Evolutionary conservation across 2,888 invertebrate genomes (phyloP).

Genomic region (Leptinotarsa rubiginosa): DNA sequence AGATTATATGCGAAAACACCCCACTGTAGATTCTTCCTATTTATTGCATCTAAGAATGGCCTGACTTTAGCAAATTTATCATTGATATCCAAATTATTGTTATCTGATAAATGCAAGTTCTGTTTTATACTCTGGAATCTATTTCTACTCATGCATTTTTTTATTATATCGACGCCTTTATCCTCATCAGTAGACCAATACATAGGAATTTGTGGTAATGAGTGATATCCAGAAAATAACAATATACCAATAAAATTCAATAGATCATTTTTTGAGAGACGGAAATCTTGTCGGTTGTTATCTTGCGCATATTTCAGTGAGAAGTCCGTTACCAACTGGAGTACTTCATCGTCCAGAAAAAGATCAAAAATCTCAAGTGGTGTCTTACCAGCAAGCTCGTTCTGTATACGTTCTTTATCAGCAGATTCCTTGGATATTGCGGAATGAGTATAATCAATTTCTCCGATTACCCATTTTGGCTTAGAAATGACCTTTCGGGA

Average conservation of each 20-base stretch:
- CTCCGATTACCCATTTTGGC: constrained; percentile 28
- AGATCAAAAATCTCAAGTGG: constrained; percentile 40
- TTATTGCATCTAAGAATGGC: constrained; percentile 49
- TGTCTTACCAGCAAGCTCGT: constrained; percentile 35
- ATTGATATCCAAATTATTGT: too few relatives aligned
- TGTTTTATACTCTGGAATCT: too few relatives aligned
- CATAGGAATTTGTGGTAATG: constrained; percentile 23
- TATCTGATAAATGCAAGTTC: too few relatives aligned
- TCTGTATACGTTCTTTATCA: constrained; percentile 31
- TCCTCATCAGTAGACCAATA: constrained; percentile 37
- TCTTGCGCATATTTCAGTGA: constrained; percentile 38
- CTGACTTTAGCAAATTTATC: constrained; percentile 26
- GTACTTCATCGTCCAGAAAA: constrained; percentile 42
- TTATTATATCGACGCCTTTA: constrained; percentile 20
- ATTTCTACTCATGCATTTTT: too few relatives aligned
- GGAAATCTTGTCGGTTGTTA: constrained; percentile 36
- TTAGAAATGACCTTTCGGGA: constrained; percentile 21
- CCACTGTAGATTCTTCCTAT: constrained; percentile 48
- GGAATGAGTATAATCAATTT: constrained; percentile 36
- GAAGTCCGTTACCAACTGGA: constrained; percentile 32
- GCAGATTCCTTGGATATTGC: constrained; percentile 33
- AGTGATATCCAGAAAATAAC: constrained; percentile 32
- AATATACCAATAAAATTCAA: neutral
- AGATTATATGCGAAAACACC: constrained; percentile 49
- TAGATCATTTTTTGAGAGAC: constrained; percentile 24